Evolutionary conservation across 2,797 vertebrate species (phyloP).

Genomic region (Crocidura indochinensis): DNA sequence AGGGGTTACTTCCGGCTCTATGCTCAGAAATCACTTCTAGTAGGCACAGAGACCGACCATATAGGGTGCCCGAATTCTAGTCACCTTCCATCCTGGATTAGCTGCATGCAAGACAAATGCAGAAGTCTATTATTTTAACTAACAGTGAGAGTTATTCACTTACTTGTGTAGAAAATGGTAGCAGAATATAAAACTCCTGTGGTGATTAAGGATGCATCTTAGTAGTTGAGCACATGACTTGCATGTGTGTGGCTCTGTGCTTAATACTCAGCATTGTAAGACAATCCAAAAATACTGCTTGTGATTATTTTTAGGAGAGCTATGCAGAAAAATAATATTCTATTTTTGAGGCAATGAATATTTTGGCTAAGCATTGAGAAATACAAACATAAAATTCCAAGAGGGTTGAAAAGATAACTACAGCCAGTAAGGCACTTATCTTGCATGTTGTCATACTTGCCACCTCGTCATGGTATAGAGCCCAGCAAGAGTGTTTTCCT

Average conservation of each 20-base stretch:
- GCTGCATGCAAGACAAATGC: background rate
- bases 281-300: background rate
- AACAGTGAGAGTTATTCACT: background rate
- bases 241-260: too few relatives aligned
- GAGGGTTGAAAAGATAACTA: too few relatives aligned
- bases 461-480: too few relatives aligned
- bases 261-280: too few relatives aligned
- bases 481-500: too few relatives aligned
- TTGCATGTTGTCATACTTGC: background rate
- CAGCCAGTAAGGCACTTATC: background rate
- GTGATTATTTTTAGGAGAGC: background rate
- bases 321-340: background rate
- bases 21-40: too few relatives aligned
- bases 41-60: too few relatives aligned
- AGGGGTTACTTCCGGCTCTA: too few relatives aligned
- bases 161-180: background rate
- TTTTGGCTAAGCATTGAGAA: constrained; percentile 78
- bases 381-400: constrained; percentile 28
- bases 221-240: too few relatives aligned
- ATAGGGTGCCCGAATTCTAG: too few relatives aligned
- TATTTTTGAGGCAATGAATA: constrained; percentile 51
- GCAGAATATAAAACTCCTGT: background rate
- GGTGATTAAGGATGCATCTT: too few relatives aligned
- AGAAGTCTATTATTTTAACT: constrained; percentile 42
- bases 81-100: too few relatives aligned